These are phyloP conservation scores for Seriola rivoliana DNA, from an alignment of 2,113 vertebrate species.

Conservation along the genomic window DNA sequence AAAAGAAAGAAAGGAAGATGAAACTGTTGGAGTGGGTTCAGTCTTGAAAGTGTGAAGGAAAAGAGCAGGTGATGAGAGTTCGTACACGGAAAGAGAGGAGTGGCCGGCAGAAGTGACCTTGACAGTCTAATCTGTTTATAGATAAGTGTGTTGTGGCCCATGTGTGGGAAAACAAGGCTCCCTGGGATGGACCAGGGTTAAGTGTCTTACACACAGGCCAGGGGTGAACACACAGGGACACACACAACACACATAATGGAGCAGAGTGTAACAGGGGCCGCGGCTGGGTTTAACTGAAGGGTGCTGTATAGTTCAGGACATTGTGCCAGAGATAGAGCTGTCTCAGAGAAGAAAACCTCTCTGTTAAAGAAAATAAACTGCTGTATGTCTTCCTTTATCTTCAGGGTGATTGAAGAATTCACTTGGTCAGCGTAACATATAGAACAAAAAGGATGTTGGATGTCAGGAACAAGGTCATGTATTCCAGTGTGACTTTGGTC, in stretches of 20 bases:
- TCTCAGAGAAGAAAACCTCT: conserved; percentile 55
- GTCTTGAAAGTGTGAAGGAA: background rate
- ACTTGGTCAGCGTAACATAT: conserved; percentile 19
- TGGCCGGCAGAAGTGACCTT: conserved; percentile 50
- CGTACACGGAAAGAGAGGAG: conserved; percentile 18
- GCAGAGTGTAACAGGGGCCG: background rate
- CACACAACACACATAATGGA: conserved; percentile 10
- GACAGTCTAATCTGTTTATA: conserved; percentile 61
- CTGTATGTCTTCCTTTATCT: conserved; percentile 26
- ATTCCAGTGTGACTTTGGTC: conserved; percentile 1
- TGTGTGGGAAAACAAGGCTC: conserved; percentile 71
- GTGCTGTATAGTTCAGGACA: conserved; percentile 23
- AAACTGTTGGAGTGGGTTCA: background rate
- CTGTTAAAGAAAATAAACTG: conserved; percentile 39
- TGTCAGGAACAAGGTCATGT: background rate
- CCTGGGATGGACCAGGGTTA: conserved; percentile 60
- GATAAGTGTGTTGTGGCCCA: conserved; percentile 67
- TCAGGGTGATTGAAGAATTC: background rate
- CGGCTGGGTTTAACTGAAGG: conserved; percentile 30
- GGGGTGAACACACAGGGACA: conserved; percentile 15
- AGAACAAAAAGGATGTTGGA: conserved; percentile 1
- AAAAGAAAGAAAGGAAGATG: background rate
- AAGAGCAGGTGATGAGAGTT: conserved; percentile 36
- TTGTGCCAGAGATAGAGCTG: conserved; percentile 35
- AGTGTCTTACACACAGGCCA: conserved; percentile 44